These are phyloP conservation scores for Eupithecia subumbrata DNA, from an alignment of 2,888 invertebrate species.

Conservation along the genomic window DNA sequence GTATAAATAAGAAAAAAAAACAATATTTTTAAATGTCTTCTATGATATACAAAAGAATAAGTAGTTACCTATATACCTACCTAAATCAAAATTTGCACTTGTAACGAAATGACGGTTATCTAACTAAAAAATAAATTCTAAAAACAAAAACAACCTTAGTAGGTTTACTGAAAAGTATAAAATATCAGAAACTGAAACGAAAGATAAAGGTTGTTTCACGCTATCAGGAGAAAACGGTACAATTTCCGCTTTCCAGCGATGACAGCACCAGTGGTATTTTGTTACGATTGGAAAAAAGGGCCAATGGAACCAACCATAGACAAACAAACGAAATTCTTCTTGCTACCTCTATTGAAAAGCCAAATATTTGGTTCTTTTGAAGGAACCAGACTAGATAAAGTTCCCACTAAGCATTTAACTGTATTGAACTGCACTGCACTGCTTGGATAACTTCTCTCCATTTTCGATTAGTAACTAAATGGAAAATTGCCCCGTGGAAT, in stretches of 20 bases:
- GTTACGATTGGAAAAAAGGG: not conserved
- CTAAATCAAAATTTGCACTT: too few relatives aligned
- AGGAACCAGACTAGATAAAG: not conserved
- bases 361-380: not conserved
- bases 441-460: not conserved
- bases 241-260: slow-evolving; percentile 4
- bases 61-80: too few relatives aligned
- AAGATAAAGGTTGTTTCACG: not conserved
- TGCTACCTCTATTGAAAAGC: not conserved
- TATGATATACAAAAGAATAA: too few relatives aligned
- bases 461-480: not conserved
- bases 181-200: not conserved
- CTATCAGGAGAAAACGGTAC: not conserved
- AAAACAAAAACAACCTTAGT: not conserved
- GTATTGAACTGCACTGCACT: not conserved
- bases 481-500: not conserved
- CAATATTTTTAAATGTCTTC: too few relatives aligned
- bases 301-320: not conserved
- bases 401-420: not conserved
- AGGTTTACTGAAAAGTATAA: not conserved
- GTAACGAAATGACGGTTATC: too few relatives aligned
- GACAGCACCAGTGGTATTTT: not conserved
- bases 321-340: not conserved
- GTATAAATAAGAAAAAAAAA: too few relatives aligned
- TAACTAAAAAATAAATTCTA: too few relatives aligned